A percentile compares a stretch with the other conserved stretches of the same genome.
Conservation (phyloP, 2,888 invertebrate genomes). For the Trilocha varians region DNA sequence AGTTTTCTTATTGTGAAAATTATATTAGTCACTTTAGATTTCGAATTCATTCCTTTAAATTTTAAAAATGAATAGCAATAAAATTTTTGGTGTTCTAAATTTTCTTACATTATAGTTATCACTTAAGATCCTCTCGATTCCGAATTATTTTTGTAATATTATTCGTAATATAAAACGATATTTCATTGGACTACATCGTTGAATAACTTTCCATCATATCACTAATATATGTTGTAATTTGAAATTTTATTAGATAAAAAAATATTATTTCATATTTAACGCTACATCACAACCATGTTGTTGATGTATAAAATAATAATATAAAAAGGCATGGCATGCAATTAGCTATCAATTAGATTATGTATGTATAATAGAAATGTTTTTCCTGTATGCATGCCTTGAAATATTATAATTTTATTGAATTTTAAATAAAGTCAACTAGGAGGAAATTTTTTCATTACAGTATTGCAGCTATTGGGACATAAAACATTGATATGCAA, state of each 20-base stretch:
- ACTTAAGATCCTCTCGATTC: slow-evolving; percentile 31
- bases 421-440: neutral
- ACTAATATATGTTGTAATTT: slow-evolving; percentile 34
- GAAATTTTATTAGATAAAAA: slow-evolving; percentile 24
- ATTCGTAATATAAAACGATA: too few relatives aligned
- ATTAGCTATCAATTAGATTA: neutral
- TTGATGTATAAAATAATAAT: neutral
- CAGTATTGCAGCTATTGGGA: neutral
- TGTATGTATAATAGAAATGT: neutral
- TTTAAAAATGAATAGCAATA: slow-evolving; percentile 13
- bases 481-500: neutral
- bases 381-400: neutral
- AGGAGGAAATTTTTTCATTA: neutral
- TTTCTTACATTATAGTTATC: slow-evolving; percentile 10
- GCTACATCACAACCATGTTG: slow-evolving; percentile 34
- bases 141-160: slow-evolving; percentile 39
- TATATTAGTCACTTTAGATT: slow-evolving; percentile 21
- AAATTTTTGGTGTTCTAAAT: slow-evolving; percentile 15
- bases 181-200: slow-evolving; percentile 15
- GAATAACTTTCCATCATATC: slow-evolving; percentile 39
- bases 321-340: neutral
- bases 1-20: slow-evolving; percentile 21
- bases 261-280: slow-evolving; percentile 28
- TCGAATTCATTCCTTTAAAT: slow-evolving; percentile 26
- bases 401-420: neutral